Percentiles rank a stretch among this genome's conserved stretches.
Conservation (phyloP, 2,888 invertebrate genomes). For the Theretra japonica region DNA sequence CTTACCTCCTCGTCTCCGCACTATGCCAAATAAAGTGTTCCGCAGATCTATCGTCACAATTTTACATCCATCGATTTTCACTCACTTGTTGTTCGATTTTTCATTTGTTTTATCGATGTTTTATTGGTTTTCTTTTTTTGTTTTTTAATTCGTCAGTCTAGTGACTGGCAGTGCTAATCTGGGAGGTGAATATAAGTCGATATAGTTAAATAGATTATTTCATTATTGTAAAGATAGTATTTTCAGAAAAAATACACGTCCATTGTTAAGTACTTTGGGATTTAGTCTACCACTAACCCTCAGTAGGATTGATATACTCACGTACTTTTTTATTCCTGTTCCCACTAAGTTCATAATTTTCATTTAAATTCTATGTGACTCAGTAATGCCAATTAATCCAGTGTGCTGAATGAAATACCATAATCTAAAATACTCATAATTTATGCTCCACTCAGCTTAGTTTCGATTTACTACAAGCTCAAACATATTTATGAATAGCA, state of each 20-base stretch:
- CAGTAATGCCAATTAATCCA: not conserved
- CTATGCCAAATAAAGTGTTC: slow-evolving; percentile 61
- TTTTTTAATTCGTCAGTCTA: too few relatives aligned
- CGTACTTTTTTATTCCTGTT: too few relatives aligned
- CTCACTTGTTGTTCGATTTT: slow-evolving; percentile 2
- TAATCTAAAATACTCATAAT: not conserved
- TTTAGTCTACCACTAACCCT: too few relatives aligned
- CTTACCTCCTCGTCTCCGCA: slow-evolving; percentile 71
- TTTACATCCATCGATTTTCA: not conserved
- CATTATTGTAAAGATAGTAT: too few relatives aligned
- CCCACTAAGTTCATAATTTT: not conserved
- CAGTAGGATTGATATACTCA: too few relatives aligned
- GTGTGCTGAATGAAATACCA: not conserved
- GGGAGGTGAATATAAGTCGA: too few relatives aligned
- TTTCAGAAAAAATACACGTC: not conserved
- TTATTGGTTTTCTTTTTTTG: too few relatives aligned
- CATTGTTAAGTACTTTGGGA: too few relatives aligned
- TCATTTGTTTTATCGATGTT: not conserved
- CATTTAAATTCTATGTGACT: not conserved
- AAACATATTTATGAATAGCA: not conserved
- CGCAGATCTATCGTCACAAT: slow-evolving; percentile 1
- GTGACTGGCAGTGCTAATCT: not conserved
- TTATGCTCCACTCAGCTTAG: not conserved
- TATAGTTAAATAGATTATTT: too few relatives aligned
- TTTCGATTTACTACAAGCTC: slow-evolving; percentile 6